Base-by-base conservation (phyloP, 2,113 vertebrate species). In the Tupaia tana region DNA sequence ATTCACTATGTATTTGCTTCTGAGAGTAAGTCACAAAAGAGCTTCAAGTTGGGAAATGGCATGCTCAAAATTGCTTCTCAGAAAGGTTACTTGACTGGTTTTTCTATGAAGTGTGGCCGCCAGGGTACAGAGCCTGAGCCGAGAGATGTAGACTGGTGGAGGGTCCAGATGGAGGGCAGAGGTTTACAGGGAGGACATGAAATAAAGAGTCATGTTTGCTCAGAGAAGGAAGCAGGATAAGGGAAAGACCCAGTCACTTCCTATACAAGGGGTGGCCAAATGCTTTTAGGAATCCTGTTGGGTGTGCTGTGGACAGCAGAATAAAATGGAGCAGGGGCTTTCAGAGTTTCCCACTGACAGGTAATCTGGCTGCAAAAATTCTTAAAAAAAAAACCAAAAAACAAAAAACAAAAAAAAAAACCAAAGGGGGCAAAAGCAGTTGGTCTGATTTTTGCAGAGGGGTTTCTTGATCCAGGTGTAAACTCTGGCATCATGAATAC, bases 261-360 rank as follows among this genome's bases (percentile, higher is more conserved):
- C 34, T 25, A 3, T 4, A 0, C 7, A 10, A 18, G 1, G 24
- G 9, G 11, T 5, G 43, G 12, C 14, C 61, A 7, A 16, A 54
- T 24, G 13, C 20, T 29, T 56, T 56, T 25, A 56, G 29, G 69
- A 74, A 64, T 29, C 9, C 9, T 18, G 27, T 13, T 58, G 66
- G 24, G 0, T 2, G 1, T n/a, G 4, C 3, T 58, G 0, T 9
- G 1, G 61, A 27, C 31, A 58, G 34, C 22, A 16, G 13, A 67
- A 4, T 12, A 29, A 43, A 82, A 24, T 0, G 24, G 8, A 14
- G 7, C 4, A 22, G 22, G 2, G 13, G 31, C 2, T 66, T 43
- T 61, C 0, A 4, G 19, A 20, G 9, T 27, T 73, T 52, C 24
- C 64, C 71, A 18, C 16, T 34, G 58, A 82, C 5, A 6, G 24